Conservation (phyloP, 2,888 invertebrate genomes). For the Drosophila greeni region DNA sequence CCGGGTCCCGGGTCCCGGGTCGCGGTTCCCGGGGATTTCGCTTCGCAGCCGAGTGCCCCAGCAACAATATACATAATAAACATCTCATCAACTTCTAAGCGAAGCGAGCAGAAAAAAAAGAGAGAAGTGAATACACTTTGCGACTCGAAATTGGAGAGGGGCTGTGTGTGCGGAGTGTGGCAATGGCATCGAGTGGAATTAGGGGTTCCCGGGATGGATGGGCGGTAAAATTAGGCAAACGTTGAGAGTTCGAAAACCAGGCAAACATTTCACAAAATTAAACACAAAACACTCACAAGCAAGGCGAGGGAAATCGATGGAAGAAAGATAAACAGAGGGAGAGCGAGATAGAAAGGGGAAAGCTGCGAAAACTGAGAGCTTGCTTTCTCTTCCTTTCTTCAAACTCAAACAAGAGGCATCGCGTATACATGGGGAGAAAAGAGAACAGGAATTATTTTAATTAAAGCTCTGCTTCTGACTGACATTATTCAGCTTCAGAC, state of each 20-base stretch:
- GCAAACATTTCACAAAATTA: slow-evolving; percentile 54
- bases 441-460: background rate
- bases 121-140: slow-evolving; percentile 33
- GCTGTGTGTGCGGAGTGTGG: background rate
- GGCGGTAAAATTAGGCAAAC: slow-evolving; percentile 53
- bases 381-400: background rate
- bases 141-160: slow-evolving; percentile 21
- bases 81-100: slow-evolving; percentile 56
- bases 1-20: background rate
- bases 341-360: background rate
- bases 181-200: slow-evolving; percentile 7
- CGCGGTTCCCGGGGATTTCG: slow-evolving; percentile 11
- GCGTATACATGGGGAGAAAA: slow-evolving; percentile 5
- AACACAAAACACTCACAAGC: slow-evolving; percentile 35
- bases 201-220: slow-evolving; percentile 2
- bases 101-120: slow-evolving; percentile 10
- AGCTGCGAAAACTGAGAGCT: background rate
- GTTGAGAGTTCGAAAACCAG: slow-evolving; percentile 40
- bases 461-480: background rate
- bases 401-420: slow-evolving; percentile 19
- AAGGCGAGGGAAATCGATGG: slow-evolving; percentile 10
- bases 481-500: background rate
- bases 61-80: slow-evolving; percentile 55
- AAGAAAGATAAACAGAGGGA: slow-evolving; percentile 13
- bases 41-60: background rate